Conservation (phyloP, 2,113 vertebrate genomes). For the Oncorhynchus gorbuscha region DNA sequence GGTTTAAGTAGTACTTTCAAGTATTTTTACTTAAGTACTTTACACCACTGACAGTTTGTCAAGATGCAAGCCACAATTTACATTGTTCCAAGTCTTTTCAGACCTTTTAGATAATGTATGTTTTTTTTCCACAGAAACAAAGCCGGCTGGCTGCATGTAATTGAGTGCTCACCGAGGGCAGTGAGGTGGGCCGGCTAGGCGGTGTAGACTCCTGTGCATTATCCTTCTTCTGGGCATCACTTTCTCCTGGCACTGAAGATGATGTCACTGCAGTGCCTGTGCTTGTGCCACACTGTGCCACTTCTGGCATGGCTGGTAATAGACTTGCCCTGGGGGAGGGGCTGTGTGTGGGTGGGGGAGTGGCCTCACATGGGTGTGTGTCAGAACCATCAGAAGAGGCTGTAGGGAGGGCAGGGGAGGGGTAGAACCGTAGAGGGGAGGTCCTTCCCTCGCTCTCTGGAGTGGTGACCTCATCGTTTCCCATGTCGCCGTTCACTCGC, state of each 20-base stretch:
- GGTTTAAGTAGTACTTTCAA: no score
- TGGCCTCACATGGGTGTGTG: slow-evolving; percentile 6
- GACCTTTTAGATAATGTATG: no score
- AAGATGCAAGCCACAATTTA: no score
- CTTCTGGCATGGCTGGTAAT: neutral
- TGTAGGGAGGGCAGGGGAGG: slow-evolving; percentile 46
- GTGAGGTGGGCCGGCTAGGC: slow-evolving; percentile 56
- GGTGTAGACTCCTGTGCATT: slow-evolving; percentile 19
- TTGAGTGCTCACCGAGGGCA: slow-evolving; percentile 57
- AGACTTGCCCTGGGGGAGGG: slow-evolving; percentile 6
- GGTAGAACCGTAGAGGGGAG: slow-evolving; percentile 54
- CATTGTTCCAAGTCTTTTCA: no score
- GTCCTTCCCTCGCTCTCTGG: slow-evolving; percentile 67
- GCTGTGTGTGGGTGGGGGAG: neutral
- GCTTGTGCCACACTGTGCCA: neutral
- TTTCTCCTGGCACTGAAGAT: neutral
- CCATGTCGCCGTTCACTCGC: slow-evolving; percentile 78
- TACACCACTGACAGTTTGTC: no score
- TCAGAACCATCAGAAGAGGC: neutral
- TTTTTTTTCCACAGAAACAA: neutral
- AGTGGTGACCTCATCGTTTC: slow-evolving; percentile 47
- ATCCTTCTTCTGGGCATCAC: slow-evolving; percentile 17
- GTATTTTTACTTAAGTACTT: no score
- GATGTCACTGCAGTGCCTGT: neutral
- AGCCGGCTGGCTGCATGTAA: neutral